Percentiles rank a stretch among this genome's conserved stretches.
These are phyloP conservation scores for Cotesia congregata DNA, from an alignment of 2,888 invertebrate species.

Conservation along the genomic window DNA sequence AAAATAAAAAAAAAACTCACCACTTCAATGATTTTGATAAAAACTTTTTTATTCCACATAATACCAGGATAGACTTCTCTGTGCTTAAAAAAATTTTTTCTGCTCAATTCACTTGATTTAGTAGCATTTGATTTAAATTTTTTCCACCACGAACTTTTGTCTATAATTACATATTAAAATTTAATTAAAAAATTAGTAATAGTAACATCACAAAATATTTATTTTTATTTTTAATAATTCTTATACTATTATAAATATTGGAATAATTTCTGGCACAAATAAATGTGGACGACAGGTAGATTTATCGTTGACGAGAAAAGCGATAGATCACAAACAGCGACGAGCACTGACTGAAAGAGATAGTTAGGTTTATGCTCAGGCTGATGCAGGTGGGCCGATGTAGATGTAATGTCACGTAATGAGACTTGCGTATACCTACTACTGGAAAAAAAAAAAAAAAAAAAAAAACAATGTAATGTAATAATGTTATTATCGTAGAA, in stretches of 20 bases:
- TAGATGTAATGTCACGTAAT: constrained; percentile 30
- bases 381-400: constrained; percentile 24
- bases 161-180: constrained; percentile 10
- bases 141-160: constrained; percentile 26
- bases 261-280: no score
- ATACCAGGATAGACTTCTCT: constrained; percentile 38
- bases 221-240: not conserved
- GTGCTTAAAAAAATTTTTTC: constrained; percentile 27
- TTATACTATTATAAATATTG: not conserved
- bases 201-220: not conserved
- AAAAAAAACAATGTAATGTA: constrained; percentile 54
- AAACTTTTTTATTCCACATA: constrained; percentile 69
- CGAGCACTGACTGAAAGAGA: constrained; percentile 65
- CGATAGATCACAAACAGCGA: constrained; percentile 52
- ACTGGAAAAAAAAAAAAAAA: constrained; percentile 2
- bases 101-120: constrained; percentile 13
- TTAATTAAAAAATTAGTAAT: not conserved
- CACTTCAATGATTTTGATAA: constrained; percentile 66
- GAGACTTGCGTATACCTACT: constrained; percentile 30
- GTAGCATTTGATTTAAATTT: constrained; percentile 14
- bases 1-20: constrained; percentile 53
- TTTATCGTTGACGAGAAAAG: constrained; percentile 36
- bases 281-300: not conserved
- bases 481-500: constrained; percentile 58
- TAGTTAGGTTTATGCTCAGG: constrained; percentile 22